A percentile compares a stretch with the other conserved stretches of the same genome.
These are phyloP conservation scores for Notodonta dromedarius DNA, from an alignment of 2,888 invertebrate genomes.

Conservation along the genomic window DNA sequence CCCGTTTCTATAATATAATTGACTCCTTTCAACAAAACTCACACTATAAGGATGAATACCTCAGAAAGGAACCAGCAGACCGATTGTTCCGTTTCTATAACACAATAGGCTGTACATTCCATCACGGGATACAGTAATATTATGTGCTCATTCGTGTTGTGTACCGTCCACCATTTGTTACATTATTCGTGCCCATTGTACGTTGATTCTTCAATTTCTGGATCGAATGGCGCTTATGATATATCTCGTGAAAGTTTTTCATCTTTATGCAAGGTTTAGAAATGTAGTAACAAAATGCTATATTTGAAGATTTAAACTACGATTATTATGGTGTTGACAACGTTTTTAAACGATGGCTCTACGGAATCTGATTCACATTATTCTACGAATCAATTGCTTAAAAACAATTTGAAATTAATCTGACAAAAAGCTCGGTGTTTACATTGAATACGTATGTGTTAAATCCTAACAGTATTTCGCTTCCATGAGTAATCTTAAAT, in stretches of 20 bases:
- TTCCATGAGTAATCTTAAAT: no score
- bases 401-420: no score
- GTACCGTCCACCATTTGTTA: slow-evolving; percentile 35
- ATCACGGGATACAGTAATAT: slow-evolving; percentile 13
- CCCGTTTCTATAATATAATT: not conserved
- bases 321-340: no score
- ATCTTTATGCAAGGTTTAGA: not conserved
- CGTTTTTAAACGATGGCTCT: no score
- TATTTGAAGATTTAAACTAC: no score
- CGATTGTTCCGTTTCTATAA: slow-evolving; percentile 17
- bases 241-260: not conserved
- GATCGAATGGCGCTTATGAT: slow-evolving; percentile 12
- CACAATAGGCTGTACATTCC: slow-evolving; percentile 4
- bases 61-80: slow-evolving; percentile 11
- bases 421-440: no score
- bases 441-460: no score
- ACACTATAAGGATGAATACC: slow-evolving; percentile 12
- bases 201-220: slow-evolving; percentile 41
- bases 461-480: no score
- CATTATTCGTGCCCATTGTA: slow-evolving; percentile 42
- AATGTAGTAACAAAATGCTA: no score
- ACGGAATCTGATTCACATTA: no score
- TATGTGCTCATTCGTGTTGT: slow-evolving; percentile 18
- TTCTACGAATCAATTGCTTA: no score
- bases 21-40: slow-evolving; percentile 12